These are phyloP conservation scores for Leptosomus discolor DNA, from an alignment of 2,113 vertebrate species.

Conservation along the genomic window DNA sequence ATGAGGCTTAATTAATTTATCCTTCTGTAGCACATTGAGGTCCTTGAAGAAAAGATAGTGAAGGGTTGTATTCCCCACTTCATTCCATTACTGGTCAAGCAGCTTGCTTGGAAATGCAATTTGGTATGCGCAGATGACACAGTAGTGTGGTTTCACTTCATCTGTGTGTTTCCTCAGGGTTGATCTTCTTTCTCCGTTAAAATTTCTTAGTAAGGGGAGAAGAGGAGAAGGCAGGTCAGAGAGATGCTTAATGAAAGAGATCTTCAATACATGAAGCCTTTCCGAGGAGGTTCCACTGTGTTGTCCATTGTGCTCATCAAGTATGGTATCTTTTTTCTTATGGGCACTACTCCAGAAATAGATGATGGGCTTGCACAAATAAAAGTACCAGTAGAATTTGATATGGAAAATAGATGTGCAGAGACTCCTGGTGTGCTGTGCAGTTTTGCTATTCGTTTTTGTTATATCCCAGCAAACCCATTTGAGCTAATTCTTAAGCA, in stretches of 20 bases:
- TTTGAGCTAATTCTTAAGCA: background rate
- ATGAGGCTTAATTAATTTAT: background rate
- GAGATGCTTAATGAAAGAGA: background rate
- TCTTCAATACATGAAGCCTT: background rate
- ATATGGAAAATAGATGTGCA: background rate
- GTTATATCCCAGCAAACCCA: background rate
- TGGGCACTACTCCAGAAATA: background rate
- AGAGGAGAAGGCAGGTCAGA: background rate
- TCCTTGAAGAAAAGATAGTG: background rate
- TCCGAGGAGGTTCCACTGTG: background rate
- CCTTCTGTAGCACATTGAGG: background rate
- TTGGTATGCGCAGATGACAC: background rate
- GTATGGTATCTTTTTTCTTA: background rate
- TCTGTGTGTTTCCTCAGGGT: background rate
- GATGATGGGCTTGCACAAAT: background rate
- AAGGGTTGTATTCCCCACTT: background rate
- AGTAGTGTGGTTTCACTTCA: background rate
- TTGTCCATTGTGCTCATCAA: background rate
- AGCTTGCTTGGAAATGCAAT: slow-evolving; percentile 6
- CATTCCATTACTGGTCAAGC: background rate
- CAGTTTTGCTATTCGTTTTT: background rate
- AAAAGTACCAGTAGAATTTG: background rate
- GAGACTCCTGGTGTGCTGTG: background rate
- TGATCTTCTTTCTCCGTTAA: background rate
- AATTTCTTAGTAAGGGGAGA: background rate